Percentiles rank a stretch among this genome's conserved stretches.
Evolutionary conservation across 1,140 invertebrate species (phyloP).

Genomic region (Zaprionus africanus): DNA sequence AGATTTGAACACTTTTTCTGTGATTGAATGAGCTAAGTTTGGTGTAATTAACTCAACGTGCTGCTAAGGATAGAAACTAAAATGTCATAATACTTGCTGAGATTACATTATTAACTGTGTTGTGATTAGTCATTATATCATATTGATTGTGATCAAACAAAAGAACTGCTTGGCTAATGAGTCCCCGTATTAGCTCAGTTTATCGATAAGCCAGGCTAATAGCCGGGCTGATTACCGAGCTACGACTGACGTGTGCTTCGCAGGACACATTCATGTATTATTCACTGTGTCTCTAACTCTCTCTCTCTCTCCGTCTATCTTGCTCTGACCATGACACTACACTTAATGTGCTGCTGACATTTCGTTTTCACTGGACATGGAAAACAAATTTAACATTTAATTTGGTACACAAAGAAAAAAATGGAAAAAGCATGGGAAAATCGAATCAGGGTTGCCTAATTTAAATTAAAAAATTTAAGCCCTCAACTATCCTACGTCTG

Average conservation of each 20-base stretch:
- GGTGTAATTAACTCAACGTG: background rate
- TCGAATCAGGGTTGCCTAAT: slow-evolving; percentile 14
- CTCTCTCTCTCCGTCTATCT: background rate
- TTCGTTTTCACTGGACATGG: slow-evolving; percentile 41
- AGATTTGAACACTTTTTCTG: background rate
- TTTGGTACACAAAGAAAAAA: slow-evolving; percentile 27
- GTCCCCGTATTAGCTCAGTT: slow-evolving; percentile 12
- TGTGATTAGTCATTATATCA: background rate
- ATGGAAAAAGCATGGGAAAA: slow-evolving; percentile 21
- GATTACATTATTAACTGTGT: background rate
- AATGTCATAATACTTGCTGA: background rate
- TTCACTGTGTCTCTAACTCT: slow-evolving; percentile 33
- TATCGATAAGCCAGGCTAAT: slow-evolving; percentile 16
- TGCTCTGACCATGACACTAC: slow-evolving; percentile 31
- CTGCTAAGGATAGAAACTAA: background rate
- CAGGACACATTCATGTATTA: slow-evolving; percentile 47
- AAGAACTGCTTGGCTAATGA: slow-evolving; percentile 23
- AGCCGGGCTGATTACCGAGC: slow-evolving; percentile 11
- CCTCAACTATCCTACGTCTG: slow-evolving; percentile 32
- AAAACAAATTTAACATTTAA: slow-evolving; percentile 49
- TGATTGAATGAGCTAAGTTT: background rate
- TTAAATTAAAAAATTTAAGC: background rate
- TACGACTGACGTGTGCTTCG: slow-evolving; percentile 27
- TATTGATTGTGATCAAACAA: slow-evolving; percentile 5
- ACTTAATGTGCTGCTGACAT: slow-evolving; percentile 60